Evolutionary conservation across 2,888 invertebrate species (phyloP).

Genomic region (Sarcophaga rosellei): DNA sequence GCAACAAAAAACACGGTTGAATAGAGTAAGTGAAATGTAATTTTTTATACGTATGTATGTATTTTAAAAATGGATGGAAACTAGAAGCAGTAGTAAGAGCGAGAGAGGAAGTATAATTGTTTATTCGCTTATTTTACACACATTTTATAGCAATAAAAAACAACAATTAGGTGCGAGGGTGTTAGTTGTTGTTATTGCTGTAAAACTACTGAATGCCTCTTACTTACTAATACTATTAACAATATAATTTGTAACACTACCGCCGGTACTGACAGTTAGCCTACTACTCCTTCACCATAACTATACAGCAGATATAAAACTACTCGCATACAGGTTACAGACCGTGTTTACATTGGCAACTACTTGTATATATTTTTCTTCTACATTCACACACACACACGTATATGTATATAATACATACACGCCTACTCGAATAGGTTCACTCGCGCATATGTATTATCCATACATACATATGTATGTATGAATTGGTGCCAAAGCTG

Average conservation of each 20-base stretch:
- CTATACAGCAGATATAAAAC: not conserved
- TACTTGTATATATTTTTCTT: constrained; percentile 41
- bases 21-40: constrained; percentile 39
- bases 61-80: not conserved
- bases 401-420: too few relatives aligned
- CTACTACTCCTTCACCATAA: not conserved
- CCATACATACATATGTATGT: too few relatives aligned
- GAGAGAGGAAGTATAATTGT: constrained; percentile 25
- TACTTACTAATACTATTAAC: constrained; percentile 55
- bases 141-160: constrained; percentile 1
- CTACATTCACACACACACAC: constrained; percentile 17
- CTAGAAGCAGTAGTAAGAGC: not conserved
- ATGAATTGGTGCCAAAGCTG: constrained; percentile 12
- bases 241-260: constrained; percentile 42
- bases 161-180: too few relatives aligned
- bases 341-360: constrained; percentile 30
- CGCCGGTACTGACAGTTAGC: not conserved
- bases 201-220: constrained; percentile 49
- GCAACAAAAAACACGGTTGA: constrained; percentile 7
- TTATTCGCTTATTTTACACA: constrained; percentile 51
- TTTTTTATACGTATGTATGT: constrained; percentile 21
- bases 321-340: constrained; percentile 24
- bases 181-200: too few relatives aligned
- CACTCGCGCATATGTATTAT: not conserved
- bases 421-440: constrained; percentile 1